Conservation (phyloP, 2,113 vertebrate genomes). For the Alces alces region DNA sequence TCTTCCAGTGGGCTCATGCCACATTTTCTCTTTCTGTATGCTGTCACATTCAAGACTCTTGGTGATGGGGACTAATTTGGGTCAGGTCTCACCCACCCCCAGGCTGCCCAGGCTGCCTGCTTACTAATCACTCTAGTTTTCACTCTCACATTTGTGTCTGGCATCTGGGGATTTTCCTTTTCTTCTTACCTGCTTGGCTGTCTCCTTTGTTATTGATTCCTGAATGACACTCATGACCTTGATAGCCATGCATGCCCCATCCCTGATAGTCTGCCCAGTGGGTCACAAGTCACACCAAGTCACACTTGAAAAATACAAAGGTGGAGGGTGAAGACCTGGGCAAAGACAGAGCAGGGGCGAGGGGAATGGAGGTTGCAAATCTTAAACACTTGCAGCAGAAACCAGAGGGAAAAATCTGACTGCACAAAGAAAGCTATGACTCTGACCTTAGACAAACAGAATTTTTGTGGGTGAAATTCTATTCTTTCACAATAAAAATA, state of each 20-base stretch:
- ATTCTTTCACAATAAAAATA: constrained; percentile 34
- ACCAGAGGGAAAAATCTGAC: neutral
- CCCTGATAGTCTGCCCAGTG: neutral
- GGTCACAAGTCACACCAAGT: neutral
- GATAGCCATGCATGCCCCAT: neutral
- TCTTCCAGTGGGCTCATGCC: no score
- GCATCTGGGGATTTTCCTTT: neutral
- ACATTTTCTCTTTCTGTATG: neutral
- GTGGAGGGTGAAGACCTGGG: neutral
- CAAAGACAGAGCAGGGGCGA: rapidly evolving
- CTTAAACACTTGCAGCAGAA: neutral
- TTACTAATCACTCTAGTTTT: neutral
- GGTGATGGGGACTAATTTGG: neutral
- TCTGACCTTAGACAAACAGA: neutral
- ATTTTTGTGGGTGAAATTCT: neutral
- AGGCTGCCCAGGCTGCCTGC: neutral
- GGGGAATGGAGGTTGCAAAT: neutral
- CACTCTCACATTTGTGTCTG: neutral
- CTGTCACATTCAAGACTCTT: neutral
- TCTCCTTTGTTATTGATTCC: neutral
- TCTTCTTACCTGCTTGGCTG: neutral
- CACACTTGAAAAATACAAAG: neutral
- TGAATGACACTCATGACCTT: neutral
- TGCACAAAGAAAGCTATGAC: neutral
- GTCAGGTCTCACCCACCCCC: neutral